Conservation (phyloP, 2,888 invertebrate genomes). For the Stenchaetothrips biformis region DNA sequence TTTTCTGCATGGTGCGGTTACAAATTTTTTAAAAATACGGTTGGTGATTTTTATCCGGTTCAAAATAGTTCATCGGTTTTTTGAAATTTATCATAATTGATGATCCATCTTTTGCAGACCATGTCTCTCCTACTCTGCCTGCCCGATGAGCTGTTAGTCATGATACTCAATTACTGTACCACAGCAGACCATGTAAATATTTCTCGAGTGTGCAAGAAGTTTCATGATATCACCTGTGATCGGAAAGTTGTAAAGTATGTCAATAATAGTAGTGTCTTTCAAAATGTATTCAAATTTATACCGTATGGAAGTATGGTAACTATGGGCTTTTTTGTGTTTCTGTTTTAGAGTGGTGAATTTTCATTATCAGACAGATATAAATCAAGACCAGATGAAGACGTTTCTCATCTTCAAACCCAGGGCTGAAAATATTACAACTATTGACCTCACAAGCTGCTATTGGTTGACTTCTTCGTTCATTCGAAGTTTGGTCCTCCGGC, state of each 20-base stretch:
- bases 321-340: neutral
- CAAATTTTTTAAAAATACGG: no score
- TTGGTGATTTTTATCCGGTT: neutral
- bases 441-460: constrained; percentile 6
- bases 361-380: neutral
- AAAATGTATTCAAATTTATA: neutral
- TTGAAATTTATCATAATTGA: neutral
- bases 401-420: neutral
- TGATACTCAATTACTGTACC: neutral
- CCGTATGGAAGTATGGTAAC: neutral
- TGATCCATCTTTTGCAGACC: neutral
- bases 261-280: neutral
- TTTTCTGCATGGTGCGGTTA: no score
- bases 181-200: neutral
- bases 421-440: neutral
- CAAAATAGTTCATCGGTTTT: neutral
- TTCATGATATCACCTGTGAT: neutral
- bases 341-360: neutral
- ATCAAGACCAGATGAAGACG: neutral
- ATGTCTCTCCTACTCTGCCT: neutral
- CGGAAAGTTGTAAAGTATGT: neutral
- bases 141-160: neutral
- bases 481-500: neutral
- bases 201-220: neutral
- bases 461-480: neutral